These are phyloP conservation scores for Hafferia zeledoni DNA, from an alignment of 2,797 vertebrate species.

Conservation along the genomic window DNA sequence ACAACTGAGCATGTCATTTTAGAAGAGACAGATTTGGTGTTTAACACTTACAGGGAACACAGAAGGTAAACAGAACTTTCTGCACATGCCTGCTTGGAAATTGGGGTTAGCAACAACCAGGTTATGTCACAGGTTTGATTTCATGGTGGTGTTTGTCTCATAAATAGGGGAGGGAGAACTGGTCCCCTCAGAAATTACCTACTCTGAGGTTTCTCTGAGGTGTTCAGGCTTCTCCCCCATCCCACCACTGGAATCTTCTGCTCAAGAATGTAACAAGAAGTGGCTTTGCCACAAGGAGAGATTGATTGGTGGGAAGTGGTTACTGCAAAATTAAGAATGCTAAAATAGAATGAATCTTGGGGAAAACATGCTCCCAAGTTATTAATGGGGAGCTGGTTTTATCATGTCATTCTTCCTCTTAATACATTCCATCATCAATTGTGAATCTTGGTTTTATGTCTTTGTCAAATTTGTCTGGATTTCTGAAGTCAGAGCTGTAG, in stretches of 20 bases:
- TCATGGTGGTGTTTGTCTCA: neutral
- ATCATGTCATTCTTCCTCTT: conserved; percentile 22
- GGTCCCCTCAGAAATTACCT: neutral
- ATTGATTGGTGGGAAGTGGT: neutral
- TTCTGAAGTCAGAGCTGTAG: conserved; percentile 36
- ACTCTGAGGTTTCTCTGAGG: neutral
- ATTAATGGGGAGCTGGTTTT: conserved; percentile 37
- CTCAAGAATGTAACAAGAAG: neutral
- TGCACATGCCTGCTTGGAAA: neutral
- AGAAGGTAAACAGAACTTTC: neutral
- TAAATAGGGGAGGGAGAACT: neutral
- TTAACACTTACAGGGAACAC: neutral
- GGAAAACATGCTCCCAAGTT: conserved; percentile 10
- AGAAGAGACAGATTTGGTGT: neutral
- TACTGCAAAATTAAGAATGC: conserved; percentile 13
- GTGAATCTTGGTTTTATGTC: conserved; percentile 23
- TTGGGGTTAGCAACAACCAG: neutral
- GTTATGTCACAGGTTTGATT: neutral
- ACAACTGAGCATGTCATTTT: neutral
- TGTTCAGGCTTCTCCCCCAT: neutral
- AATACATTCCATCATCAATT: neutral
- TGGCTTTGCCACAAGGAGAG: neutral
- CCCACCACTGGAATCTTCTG: neutral
- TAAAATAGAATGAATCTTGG: conserved; percentile 9
- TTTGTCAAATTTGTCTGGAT: conserved; percentile 31